phyloP scores from a whole-genome alignment of 2,113 vertebrate genomes.

The Corydoras sp. region DNA sequence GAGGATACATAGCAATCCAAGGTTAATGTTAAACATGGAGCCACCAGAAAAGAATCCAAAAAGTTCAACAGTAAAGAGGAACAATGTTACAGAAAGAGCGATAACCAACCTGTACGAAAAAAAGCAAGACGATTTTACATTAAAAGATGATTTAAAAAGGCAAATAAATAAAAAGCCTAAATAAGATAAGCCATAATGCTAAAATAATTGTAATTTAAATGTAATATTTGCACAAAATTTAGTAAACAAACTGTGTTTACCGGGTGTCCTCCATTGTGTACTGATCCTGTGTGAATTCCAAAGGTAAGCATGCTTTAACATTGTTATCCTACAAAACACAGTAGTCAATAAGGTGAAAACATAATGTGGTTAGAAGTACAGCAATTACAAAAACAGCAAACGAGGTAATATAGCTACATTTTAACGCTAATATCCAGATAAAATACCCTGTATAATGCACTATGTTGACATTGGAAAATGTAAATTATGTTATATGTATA shows the following conservation, averaged over 20 bases:
- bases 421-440: no score
- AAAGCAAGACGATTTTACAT: background rate
- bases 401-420: background rate
- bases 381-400: no score
- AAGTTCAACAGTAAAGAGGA: conserved; percentile 76
- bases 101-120: conserved; percentile 68
- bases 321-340: conserved; percentile 71
- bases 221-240: background rate
- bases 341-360: background rate
- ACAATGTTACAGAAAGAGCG: conserved; percentile 74
- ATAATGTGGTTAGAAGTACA: background rate
- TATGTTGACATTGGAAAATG: no score
- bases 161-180: no score
- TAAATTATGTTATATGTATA: no score
- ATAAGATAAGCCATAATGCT: no score
- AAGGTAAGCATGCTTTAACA: conserved; percentile 73
- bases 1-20: conserved; percentile 85
- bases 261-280: conserved; percentile 67
- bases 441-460: no score
- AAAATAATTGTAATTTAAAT: background rate
- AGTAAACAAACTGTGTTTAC: conserved; percentile 59
- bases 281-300: conserved; percentile 69
- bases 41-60: conserved; percentile 80
- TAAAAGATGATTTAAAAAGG: background rate
- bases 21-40: conserved; percentile 83